A percentile compares a stretch with the other conserved stretches of the same genome.
Conservation (phyloP, 2,113 vertebrate genomes). For the Mirza zaza region DNA sequence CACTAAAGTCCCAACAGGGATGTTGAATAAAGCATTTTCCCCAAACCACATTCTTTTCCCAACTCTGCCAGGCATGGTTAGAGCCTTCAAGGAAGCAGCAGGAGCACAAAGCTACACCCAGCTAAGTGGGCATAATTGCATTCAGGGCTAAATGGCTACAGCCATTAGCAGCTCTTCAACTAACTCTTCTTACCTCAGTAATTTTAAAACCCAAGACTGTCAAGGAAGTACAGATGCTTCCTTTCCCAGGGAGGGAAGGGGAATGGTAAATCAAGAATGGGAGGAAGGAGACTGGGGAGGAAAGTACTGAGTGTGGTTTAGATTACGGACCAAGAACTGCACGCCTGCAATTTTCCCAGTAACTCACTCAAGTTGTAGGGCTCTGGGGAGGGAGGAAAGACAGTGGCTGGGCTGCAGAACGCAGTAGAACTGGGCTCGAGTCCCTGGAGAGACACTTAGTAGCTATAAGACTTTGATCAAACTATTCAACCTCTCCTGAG, state of each 20-base stretch:
- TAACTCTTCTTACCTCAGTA: neutral
- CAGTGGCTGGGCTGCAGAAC: neutral
- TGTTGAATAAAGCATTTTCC: neutral
- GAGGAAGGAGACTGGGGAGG: neutral
- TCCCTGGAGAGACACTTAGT: neutral
- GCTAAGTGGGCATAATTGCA: neutral
- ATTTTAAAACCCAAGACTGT: neutral
- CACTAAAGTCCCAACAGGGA: neutral
- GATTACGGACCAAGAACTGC: neutral
- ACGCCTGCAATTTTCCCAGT: neutral
- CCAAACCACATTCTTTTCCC: neutral
- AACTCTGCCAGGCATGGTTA: neutral
- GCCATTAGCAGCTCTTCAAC: neutral
- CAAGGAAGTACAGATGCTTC: neutral
- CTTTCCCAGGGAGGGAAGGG: neutral
- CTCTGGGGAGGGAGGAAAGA: neutral
- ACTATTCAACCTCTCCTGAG: neutral
- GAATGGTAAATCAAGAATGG: neutral
- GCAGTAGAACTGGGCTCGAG: neutral
- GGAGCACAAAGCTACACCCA: neutral
- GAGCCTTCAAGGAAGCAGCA: neutral
- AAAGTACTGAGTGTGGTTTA: neutral
- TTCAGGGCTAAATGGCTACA: neutral
- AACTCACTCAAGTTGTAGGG: neutral
- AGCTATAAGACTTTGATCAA: neutral